Evolutionary conservation across 2,113 vertebrate species (phyloP).

Genomic region (Notarius lentiginosus): DNA sequence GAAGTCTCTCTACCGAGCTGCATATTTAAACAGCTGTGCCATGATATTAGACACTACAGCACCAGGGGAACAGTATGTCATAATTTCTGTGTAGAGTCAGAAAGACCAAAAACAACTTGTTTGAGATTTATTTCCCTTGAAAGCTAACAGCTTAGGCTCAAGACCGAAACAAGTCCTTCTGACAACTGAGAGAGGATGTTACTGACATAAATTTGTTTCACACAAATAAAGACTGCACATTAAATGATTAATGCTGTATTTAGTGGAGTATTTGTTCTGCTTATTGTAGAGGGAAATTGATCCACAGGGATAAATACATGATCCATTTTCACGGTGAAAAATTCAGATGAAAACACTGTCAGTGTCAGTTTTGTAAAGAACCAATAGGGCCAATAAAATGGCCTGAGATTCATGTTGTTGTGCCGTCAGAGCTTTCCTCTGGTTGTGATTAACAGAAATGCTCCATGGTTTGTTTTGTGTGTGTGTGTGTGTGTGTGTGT

Average conservation of each 20-base stretch:
- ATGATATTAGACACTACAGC: not conserved
- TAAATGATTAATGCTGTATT: not conserved
- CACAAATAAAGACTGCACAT: not conserved
- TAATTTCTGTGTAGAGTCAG: not conserved
- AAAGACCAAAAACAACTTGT: constrained; percentile 5
- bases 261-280: not conserved
- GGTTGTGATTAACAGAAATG: constrained; percentile 41
- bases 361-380: constrained; percentile 12
- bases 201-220: not conserved
- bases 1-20: constrained; percentile 4
- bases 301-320: not conserved
- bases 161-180: not conserved
- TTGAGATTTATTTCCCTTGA: not conserved
- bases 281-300: not conserved
- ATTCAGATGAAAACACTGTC: constrained; percentile 16
- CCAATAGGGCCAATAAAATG: not conserved
- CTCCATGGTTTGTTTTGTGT: constrained; percentile 21
- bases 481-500: constrained; percentile 12
- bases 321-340: not conserved
- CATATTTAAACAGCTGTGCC: constrained; percentile 45
- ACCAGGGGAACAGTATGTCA: constrained; percentile 5
- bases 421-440: not conserved
- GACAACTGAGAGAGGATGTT: not conserved
- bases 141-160: not conserved
- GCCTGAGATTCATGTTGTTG: not conserved